phyloP scores from a whole-genome alignment of 2,888 invertebrate genomes.

The Leptodirus hochenwartii region DNA sequence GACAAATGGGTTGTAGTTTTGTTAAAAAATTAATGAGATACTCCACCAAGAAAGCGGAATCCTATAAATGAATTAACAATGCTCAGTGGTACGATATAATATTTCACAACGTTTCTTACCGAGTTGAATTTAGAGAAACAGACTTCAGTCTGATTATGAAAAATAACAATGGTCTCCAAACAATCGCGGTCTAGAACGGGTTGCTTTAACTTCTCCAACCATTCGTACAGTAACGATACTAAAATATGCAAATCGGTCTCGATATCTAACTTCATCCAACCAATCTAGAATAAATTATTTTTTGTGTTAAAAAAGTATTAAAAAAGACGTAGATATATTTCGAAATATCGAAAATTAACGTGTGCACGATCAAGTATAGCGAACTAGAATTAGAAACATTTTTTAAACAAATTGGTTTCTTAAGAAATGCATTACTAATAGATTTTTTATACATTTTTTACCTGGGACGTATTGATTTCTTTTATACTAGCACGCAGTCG shows the following conservation, averaged over 20 bases:
- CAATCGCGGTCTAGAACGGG: slow-evolving; percentile 48
- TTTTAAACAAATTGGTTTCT: no score
- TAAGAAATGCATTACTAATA: no score
- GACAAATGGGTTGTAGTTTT: slow-evolving; percentile 41
- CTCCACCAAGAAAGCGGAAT: slow-evolving; percentile 47
- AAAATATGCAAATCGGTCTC: slow-evolving; percentile 46
- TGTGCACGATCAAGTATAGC: no score
- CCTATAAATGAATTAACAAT: slow-evolving; percentile 29
- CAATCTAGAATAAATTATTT: no score
- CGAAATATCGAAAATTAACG: no score
- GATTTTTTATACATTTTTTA: no score
- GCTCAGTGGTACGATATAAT: background rate
- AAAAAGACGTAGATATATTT: no score
- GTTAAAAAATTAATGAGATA: slow-evolving; percentile 51
- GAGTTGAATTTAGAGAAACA: slow-evolving; percentile 39
- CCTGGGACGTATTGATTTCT: slow-evolving; percentile 46
- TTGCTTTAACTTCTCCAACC: slow-evolving; percentile 56
- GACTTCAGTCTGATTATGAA: slow-evolving; percentile 38
- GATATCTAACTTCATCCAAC: slow-evolving; percentile 42
- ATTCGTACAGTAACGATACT: slow-evolving; percentile 48
- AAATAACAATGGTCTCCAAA: slow-evolving; percentile 43
- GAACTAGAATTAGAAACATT: no score
- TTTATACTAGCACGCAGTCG: slow-evolving; percentile 34
- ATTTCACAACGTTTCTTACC: slow-evolving; percentile 22
- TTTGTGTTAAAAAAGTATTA: no score